These are phyloP conservation scores for Hydrotaea diabolus DNA, from an alignment of 2,888 invertebrate genomes.

Conservation along the genomic window DNA sequence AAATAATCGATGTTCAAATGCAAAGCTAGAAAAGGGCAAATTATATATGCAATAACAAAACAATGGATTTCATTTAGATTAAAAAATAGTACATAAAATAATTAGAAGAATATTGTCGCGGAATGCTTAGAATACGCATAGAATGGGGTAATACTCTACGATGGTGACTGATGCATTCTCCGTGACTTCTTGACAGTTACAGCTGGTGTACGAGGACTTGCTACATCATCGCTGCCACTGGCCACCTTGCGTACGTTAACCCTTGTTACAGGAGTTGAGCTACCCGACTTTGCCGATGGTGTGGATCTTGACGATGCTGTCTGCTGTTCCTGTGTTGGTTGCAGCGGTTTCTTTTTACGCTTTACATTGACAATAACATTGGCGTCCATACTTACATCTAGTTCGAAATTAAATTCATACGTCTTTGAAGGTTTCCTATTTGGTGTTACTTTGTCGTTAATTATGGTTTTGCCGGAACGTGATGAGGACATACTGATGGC, in stretches of 20 bases:
- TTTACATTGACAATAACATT: slow-evolving; percentile 80
- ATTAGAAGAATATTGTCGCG: not conserved
- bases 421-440: slow-evolving; percentile 78
- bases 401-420: slow-evolving; percentile 80
- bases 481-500: slow-evolving; percentile 70
- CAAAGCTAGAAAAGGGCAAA: no score
- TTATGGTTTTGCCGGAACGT: slow-evolving; percentile 77
- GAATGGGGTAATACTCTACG: slow-evolving; percentile 13
- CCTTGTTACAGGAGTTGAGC: slow-evolving; percentile 73
- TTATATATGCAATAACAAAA: no score
- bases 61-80: not conserved
- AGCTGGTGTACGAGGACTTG: slow-evolving; percentile 74
- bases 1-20: slow-evolving; percentile 1
- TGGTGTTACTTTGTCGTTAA: slow-evolving; percentile 78
- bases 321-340: slow-evolving; percentile 44
- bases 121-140: slow-evolving; percentile 1
- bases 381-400: slow-evolving; percentile 81
- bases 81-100: not conserved
- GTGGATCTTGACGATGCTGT: slow-evolving; percentile 30
- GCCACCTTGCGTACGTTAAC: slow-evolving; percentile 76
- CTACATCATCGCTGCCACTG: slow-evolving; percentile 58
- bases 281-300: slow-evolving; percentile 28
- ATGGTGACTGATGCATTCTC: slow-evolving; percentile 37
- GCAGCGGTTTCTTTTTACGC: slow-evolving; percentile 77
- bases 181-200: slow-evolving; percentile 74